These are phyloP conservation scores for Allophyes oxyacanthae DNA, from an alignment of 2,888 invertebrate species.

Conservation along the genomic window DNA sequence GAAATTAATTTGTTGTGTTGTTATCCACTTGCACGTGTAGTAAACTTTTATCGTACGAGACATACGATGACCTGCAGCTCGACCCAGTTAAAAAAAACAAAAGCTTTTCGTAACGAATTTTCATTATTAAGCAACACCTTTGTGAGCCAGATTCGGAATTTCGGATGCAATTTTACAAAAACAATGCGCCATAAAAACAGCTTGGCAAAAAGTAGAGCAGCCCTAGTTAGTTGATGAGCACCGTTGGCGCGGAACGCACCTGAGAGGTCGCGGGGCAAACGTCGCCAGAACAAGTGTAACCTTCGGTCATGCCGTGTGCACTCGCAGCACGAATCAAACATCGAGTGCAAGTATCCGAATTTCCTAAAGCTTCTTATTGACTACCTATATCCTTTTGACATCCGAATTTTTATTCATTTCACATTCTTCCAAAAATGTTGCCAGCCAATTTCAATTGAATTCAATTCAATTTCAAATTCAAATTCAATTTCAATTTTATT, in stretches of 20 bases:
- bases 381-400: neutral
- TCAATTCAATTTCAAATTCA: no score
- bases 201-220: conserved; percentile 76
- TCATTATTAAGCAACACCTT: conserved; percentile 68
- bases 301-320: conserved; percentile 83
- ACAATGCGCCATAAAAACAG: conserved; percentile 83
- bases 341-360: conserved; percentile 83
- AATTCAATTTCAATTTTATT: no score
- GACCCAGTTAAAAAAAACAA: conserved; percentile 62
- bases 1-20: no score
- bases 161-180: conserved; percentile 61
- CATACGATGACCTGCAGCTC: conserved; percentile 17
- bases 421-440: neutral
- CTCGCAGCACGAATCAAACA: conserved; percentile 76
- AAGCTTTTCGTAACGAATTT: conserved; percentile 71
- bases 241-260: conserved; percentile 79
- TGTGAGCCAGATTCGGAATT: conserved; percentile 44
- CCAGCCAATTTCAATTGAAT: conserved; percentile 11
- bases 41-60: neutral
- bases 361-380: conserved; percentile 21
- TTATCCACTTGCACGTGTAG: neutral
- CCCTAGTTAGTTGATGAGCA: conserved; percentile 81
- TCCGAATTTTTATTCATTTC: conserved; percentile 14
- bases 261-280: conserved; percentile 59
- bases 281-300: conserved; percentile 67